Conservation (phyloP, 2,888 invertebrate species). For the Dryomyza anilis region DNA sequence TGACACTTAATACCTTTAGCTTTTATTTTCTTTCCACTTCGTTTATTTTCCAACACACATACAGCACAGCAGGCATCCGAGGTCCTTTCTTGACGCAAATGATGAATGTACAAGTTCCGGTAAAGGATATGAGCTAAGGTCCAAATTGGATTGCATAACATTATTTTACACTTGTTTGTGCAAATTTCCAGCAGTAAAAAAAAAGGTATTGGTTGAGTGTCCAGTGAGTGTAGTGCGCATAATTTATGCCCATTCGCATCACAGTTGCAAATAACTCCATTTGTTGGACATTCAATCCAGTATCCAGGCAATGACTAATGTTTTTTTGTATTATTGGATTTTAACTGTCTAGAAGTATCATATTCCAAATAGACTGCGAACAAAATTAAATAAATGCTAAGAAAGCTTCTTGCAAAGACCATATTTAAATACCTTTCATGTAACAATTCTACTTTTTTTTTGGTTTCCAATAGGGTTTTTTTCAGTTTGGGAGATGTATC, state of each 20-base stretch:
- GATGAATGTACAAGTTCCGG: conserved; percentile 34
- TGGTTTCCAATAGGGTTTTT: too few species aligned
- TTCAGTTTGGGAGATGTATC: too few species aligned
- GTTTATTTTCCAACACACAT: neutral
- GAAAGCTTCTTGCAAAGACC: too few species aligned
- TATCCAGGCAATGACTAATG: conserved; percentile 33
- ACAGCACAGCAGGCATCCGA: neutral
- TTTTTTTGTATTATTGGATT: too few species aligned
- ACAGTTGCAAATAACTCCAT: conserved; percentile 15
- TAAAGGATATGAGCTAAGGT: conserved; percentile 24
- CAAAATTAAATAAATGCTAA: too few species aligned
- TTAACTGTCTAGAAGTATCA: too few species aligned
- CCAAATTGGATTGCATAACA: conserved; percentile 38
- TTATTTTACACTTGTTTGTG: conserved; percentile 35
- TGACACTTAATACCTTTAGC: conserved; percentile 28
- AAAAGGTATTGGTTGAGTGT: neutral
- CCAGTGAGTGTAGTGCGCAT: conserved; percentile 29
- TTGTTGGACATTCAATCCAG: conserved; percentile 29
- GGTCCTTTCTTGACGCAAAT: conserved; percentile 6
- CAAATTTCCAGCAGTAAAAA: conserved; percentile 4
- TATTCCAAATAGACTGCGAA: too few species aligned
- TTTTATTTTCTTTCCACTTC: conserved; percentile 10
- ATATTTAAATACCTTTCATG: too few species aligned
- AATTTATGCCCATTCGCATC: conserved; percentile 34
- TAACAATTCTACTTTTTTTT: too few species aligned